phyloP scores from a whole-genome alignment of 2,888 invertebrate species.

The Thumatha senex region DNA sequence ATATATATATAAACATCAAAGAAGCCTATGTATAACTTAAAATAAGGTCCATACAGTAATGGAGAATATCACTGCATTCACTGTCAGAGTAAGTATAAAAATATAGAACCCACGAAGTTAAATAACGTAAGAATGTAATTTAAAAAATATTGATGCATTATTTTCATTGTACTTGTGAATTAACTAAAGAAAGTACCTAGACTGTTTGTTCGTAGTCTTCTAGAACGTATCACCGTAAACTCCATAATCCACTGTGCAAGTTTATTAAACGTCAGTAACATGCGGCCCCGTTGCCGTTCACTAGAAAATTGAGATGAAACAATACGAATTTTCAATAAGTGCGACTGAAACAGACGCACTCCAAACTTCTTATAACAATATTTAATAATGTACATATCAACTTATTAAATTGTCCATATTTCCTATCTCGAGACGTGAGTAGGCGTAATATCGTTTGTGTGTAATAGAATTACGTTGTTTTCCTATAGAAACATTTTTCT shows the following conservation, averaged over 20 bases:
- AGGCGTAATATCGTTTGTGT: slow-evolving; percentile 5
- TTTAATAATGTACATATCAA: slow-evolving; percentile 29
- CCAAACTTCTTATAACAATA: slow-evolving; percentile 33
- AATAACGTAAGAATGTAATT: no score
- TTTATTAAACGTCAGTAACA: slow-evolving; percentile 70
- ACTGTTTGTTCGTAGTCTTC: slow-evolving; percentile 22
- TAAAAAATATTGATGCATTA: no score
- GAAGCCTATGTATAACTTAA: no score
- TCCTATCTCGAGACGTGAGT: slow-evolving; percentile 6
- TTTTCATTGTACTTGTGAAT: no score
- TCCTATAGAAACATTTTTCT: no score
- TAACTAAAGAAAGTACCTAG: slow-evolving; percentile 8
- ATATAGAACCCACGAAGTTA: no score
- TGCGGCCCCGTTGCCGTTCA: slow-evolving; percentile 48
- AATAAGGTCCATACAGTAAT: no score
- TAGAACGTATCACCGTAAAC: slow-evolving; percentile 57
- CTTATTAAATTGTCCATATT: slow-evolving; percentile 38
- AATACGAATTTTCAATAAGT: slow-evolving; percentile 45
- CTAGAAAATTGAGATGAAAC: slow-evolving; percentile 52
- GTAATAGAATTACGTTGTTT: slow-evolving; percentile 12
- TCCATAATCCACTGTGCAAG: slow-evolving; percentile 56
- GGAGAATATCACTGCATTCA: no score
- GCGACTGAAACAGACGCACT: slow-evolving; percentile 45
- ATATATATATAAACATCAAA: no score
- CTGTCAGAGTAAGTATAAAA: no score